These are phyloP conservation scores for Onychorhynchus coronatus DNA, from an alignment of 2,113 vertebrate species.

Conservation along the genomic window DNA sequence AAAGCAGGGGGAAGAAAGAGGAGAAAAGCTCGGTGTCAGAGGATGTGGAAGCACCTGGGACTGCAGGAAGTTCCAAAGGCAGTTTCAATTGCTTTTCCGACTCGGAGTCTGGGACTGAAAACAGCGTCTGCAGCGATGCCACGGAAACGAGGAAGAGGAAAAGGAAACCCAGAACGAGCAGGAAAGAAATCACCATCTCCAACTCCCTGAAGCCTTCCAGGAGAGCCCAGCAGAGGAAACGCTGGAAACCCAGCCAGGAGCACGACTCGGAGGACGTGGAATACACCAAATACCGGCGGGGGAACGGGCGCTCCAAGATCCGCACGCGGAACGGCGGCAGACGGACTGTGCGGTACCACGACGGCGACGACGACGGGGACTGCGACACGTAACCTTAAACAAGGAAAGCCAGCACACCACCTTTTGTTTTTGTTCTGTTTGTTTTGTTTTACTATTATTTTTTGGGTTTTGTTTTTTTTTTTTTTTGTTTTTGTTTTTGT, in stretches of 20 bases:
- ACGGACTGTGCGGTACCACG: constrained; percentile 34
- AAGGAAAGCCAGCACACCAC: constrained; percentile 28
- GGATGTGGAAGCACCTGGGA: background rate
- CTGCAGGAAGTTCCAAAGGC: constrained; percentile 23
- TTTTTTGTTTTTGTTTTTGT: background rate
- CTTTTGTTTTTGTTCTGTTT: background rate
- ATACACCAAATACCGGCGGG: background rate
- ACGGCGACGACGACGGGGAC: background rate
- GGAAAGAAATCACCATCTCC: background rate
- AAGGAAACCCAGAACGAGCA: background rate
- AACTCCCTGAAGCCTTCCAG: background rate
- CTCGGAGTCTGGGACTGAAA: constrained; percentile 29
- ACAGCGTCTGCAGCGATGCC: background rate
- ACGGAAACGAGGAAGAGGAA: constrained; percentile 19
- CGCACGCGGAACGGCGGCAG: constrained; percentile 65
- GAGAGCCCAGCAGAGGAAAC: constrained; percentile 44
- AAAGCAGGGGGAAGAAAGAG: background rate
- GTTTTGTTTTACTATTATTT: background rate
- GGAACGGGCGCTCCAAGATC: constrained; percentile 51
- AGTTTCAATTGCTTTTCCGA: background rate
- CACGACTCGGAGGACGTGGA: constrained; percentile 58
- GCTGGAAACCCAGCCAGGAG: constrained; percentile 10
- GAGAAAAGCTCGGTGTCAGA: background rate
- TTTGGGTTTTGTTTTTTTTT: background rate
- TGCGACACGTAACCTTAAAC: constrained; percentile 37